A percentile compares a stretch with the other conserved stretches of the same genome.
Conservation (phyloP, 2,888 invertebrate species). For the Xestia ashworthii region DNA sequence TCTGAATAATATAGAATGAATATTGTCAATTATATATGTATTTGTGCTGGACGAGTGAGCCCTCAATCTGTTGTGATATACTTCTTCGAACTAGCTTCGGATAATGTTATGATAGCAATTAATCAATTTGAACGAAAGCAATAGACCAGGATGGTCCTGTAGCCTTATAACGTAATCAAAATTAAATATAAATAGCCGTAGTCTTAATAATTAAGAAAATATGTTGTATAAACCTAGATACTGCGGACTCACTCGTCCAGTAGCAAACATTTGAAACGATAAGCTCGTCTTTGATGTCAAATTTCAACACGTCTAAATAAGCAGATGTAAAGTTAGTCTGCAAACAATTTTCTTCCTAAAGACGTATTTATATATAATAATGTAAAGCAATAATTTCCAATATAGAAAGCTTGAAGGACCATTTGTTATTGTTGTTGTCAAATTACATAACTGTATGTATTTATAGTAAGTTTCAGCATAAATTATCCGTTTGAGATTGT, state of each 20-base stretch:
- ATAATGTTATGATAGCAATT: constrained; percentile 56
- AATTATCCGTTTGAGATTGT: constrained; percentile 87
- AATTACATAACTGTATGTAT: constrained; percentile 78
- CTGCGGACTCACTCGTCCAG: constrained; percentile 51
- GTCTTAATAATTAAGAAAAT: constrained; percentile 52
- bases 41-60: constrained; percentile 68
- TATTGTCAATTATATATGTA: constrained; percentile 85
- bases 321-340: constrained; percentile 69
- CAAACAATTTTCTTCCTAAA: constrained; percentile 68
- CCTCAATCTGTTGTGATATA: constrained; percentile 63
- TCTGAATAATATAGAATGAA: constrained; percentile 80
- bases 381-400: constrained; percentile 81
- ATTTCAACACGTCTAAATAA: constrained; percentile 71
- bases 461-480: constrained; percentile 89
- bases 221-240: constrained; percentile 53
- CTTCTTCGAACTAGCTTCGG: constrained; percentile 49
- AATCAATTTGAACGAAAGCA: constrained; percentile 62
- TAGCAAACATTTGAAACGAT: constrained; percentile 56
- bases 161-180: constrained; percentile 65
- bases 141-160: constrained; percentile 65
- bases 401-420: constrained; percentile 87
- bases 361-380: constrained; percentile 72
- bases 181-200: constrained; percentile 56
- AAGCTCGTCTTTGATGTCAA: constrained; percentile 65
- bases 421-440: constrained; percentile 84